Base-by-base conservation (phyloP, 2,888 invertebrate species). In the Nymphalis polychloros region DNA sequence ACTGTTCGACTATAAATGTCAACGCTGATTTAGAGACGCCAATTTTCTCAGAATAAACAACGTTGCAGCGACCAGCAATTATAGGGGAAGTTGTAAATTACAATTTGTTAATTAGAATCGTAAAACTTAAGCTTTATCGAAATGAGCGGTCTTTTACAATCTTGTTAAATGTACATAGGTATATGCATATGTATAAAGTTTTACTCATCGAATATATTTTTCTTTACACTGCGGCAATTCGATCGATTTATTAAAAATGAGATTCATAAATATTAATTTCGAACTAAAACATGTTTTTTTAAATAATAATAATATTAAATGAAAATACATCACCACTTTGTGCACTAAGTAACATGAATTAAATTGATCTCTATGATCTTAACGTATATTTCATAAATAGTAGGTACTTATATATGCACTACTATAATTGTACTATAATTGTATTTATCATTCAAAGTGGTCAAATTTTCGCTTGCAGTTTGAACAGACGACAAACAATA, bases 1-100 rank as follows among this genome's bases (percentile, higher is more conserved):
- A 89, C 85, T 87, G 86, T 86, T 82, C 79, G 76, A 78, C 82
- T 82, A 88, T 89, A 84, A 89, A 88, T 85, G 86, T 87, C 87
- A 81, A 78, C 81, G 80, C 76, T 89, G 86, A 87, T 90, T 87
- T 87, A 87, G 78, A 75, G 75, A 75, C 75, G 77, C 79, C 79
- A 80, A 82, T 82, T 78, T 68, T 77, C 77, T 76, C 75, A 70
- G 73, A 76, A 73, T 72, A 75, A 77, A 77, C 76, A 77, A 78
- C 77, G 60, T 65, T 71, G 68, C 69, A 62, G 59, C 35, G 35
- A 31, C 19, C 62, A 48, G 60, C 67, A 65, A 62, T 67, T 70
- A 63, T 55, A 47, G 52, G 59, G 60, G 59, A 48, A 46, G 41
- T 63, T 64, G 72, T 71, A 64, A 71, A 70, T 73, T 59, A 62